Conservation (phyloP, 2,113 vertebrate genomes). For the Carassius carassius region DNA sequence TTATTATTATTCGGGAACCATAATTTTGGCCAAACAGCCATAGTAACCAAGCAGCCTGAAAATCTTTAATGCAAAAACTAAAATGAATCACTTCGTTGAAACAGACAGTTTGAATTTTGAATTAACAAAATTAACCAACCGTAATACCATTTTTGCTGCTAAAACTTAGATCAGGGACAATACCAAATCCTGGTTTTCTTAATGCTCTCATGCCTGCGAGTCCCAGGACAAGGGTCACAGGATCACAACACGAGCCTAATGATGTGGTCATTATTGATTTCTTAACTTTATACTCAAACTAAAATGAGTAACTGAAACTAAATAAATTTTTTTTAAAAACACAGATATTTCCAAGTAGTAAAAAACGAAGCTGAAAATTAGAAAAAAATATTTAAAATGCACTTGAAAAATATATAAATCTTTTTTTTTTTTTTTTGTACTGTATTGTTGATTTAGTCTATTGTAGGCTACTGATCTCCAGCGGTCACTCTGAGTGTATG, state of each 20-base stretch:
- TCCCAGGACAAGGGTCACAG: too few relatives aligned
- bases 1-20: too few relatives aligned
- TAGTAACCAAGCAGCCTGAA: background rate
- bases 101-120: background rate
- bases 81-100: background rate
- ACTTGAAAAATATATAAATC: too few relatives aligned
- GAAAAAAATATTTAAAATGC: too few relatives aligned
- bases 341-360: too few relatives aligned
- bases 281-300: background rate
- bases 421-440: too few relatives aligned
- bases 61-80: background rate
- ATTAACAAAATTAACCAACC: background rate
- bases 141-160: background rate
- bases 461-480: too few relatives aligned
- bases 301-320: background rate
- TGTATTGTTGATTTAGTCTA: too few relatives aligned
- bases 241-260: too few relatives aligned
- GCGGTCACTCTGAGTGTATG: too few relatives aligned
- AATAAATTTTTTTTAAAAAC: too few relatives aligned
- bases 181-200: background rate
- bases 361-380: too few relatives aligned
- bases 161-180: background rate
- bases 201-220: background rate
- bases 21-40: background rate
- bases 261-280: background rate